Conservation (phyloP, 2,113 vertebrate species). For the Chlorocebus sabaeus region DNA sequence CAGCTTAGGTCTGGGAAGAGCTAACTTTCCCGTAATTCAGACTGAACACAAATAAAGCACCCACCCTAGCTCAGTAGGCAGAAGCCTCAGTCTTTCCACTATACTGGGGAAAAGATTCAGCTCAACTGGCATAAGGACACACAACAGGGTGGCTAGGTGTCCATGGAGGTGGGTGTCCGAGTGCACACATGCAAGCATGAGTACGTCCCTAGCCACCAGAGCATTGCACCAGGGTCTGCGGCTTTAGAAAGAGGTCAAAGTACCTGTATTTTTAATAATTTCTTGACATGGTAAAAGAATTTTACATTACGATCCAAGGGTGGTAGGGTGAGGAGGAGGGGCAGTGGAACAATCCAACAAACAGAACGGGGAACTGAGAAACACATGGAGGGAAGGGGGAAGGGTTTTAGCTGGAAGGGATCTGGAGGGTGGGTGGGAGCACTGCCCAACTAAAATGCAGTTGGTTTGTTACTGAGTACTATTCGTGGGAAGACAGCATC, state of each 20-base stretch:
- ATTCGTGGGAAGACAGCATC: slow-evolving; percentile 81
- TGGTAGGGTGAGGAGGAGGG: slow-evolving; percentile 55
- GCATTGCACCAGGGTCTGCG: slow-evolving; percentile 62
- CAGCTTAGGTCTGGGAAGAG: not conserved
- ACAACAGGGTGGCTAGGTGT: not conserved
- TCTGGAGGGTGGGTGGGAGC: not conserved
- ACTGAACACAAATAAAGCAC: slow-evolving; percentile 11
- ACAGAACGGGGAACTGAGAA: slow-evolving; percentile 78
- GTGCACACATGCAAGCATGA: not conserved
- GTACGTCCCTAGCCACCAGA: slow-evolving; percentile 23
- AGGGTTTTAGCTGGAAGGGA: slow-evolving; percentile 27
- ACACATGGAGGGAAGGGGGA: slow-evolving; percentile 68
- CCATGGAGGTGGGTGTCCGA: not conserved
- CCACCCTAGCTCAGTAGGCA: not conserved
- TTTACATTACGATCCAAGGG: slow-evolving; percentile 80
- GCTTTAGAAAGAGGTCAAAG: slow-evolving; percentile 84
- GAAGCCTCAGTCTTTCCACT: slow-evolving; percentile 35
- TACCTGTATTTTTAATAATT: slow-evolving; percentile 85
- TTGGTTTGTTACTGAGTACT: slow-evolving; percentile 85
- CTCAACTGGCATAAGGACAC: not conserved
- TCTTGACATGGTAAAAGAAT: slow-evolving; percentile 84
- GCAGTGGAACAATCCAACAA: slow-evolving; percentile 71
- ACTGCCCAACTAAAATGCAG: slow-evolving; percentile 73
- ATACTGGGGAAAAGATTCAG: not conserved
- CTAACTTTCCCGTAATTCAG: not conserved